Percentiles rank a stretch among this genome's conserved stretches.
These are phyloP conservation scores for Sinhomidia bicolor DNA, from an alignment of 2,888 invertebrate species.

Conservation along the genomic window DNA sequence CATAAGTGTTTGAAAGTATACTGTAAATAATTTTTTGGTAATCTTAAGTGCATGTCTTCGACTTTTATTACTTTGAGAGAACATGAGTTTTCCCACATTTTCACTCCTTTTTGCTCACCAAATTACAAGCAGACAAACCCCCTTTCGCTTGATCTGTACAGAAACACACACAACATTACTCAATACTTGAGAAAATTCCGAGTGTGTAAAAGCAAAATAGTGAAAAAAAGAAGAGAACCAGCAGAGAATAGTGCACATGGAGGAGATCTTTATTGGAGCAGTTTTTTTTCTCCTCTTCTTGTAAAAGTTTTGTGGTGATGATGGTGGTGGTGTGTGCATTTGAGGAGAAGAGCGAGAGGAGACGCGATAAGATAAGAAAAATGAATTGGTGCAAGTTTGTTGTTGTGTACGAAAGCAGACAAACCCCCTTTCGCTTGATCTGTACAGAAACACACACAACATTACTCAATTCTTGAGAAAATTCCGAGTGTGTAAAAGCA, in stretches of 20 bases:
- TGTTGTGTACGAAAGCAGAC: background rate
- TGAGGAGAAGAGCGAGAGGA: background rate
- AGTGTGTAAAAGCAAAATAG: conserved; percentile 28
- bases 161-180: conserved; percentile 19
- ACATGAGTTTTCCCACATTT: conserved; percentile 71
- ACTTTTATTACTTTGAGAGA: conserved; percentile 66
- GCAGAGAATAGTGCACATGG: conserved; percentile 17
- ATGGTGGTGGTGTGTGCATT: conserved; percentile 2
- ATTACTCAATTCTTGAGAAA: conserved; percentile 46
- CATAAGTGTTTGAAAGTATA: conserved; percentile 30
- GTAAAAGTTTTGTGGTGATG: conserved; percentile 26
- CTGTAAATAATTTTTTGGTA: conserved; percentile 52
- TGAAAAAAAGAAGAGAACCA: too few species aligned
- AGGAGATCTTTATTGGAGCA: conserved; percentile 20
- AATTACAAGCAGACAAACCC: conserved; percentile 49
- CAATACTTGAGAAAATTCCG: conserved; percentile 41
- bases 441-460: conserved; percentile 4
- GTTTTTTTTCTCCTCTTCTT: conserved; percentile 19
- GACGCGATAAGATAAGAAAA: conserved; percentile 58
- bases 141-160: conserved; percentile 15
- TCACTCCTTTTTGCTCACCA: conserved; percentile 68
- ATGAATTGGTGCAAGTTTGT: conserved; percentile 57
- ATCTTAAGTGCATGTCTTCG: conserved; percentile 70
- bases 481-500: conserved; percentile 31
- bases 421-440: too few species aligned